Conservation (phyloP, 2,888 invertebrate genomes). For the Acleris cristana region DNA sequence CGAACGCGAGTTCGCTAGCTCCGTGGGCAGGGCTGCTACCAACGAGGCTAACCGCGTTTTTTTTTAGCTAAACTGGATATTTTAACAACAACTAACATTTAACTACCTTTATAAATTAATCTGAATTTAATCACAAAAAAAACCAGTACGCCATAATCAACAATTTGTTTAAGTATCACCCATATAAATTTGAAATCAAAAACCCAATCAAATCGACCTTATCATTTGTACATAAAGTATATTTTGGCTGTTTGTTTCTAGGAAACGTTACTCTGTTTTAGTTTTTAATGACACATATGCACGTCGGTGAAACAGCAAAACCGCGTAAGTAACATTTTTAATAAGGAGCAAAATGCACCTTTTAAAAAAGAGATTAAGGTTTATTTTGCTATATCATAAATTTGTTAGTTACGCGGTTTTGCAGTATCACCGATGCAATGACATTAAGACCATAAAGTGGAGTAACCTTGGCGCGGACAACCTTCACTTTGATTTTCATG, state of each 20-base stretch:
- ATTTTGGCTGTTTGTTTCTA: not conserved
- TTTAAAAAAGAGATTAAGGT: no score
- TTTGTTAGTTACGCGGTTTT: no score
- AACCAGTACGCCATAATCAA: not conserved
- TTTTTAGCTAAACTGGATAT: slow-evolving; percentile 7
- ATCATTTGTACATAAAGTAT: not conserved
- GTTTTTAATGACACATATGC: slow-evolving; percentile 30
- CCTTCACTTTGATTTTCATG: slow-evolving; percentile 34
- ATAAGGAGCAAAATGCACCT: no score
- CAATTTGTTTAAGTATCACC: not conserved
- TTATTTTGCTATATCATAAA: no score
- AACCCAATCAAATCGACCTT: not conserved
- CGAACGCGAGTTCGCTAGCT: no score
- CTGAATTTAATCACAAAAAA: slow-evolving; percentile 20
- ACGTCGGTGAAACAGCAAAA: no score
- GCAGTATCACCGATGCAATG: no score
- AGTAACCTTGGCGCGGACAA: slow-evolving; percentile 23
- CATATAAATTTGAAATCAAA: not conserved
- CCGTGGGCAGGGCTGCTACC: no score
- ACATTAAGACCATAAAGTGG: slow-evolving; percentile 21
- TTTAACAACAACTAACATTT: slow-evolving; percentile 6
- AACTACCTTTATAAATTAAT: slow-evolving; percentile 10
- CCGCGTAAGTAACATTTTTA: no score
- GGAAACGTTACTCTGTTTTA: slow-evolving; percentile 22
- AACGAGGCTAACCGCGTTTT: not conserved